These are phyloP conservation scores for Microtus richardsoni DNA, from an alignment of 2,113 vertebrate genomes.

Conservation along the genomic window DNA sequence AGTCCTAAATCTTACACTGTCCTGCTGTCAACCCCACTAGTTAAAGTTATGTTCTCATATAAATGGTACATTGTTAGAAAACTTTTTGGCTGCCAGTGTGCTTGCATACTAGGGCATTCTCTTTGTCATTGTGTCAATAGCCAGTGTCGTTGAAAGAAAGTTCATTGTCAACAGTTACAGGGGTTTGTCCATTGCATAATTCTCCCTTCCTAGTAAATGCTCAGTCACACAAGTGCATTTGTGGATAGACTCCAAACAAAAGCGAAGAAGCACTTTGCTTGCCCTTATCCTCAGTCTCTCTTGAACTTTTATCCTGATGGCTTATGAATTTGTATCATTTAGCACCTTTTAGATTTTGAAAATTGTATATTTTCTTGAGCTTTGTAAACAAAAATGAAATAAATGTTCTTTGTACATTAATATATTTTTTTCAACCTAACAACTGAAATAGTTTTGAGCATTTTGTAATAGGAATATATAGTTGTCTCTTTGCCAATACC, in stretches of 20 bases:
- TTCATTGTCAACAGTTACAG: neutral
- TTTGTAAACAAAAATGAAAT: neutral
- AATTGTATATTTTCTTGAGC: neutral
- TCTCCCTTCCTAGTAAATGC: neutral
- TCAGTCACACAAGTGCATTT: neutral
- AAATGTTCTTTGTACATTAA: neutral
- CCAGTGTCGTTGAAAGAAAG: conserved; percentile 14
- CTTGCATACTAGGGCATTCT: neutral
- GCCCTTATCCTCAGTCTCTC: neutral
- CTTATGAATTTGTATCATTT: neutral
- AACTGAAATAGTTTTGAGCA: neutral
- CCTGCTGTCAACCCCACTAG: neutral
- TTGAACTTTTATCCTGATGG: neutral
- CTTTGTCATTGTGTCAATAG: neutral
- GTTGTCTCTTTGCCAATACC: neutral
- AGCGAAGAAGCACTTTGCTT: neutral
- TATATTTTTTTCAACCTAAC: neutral
- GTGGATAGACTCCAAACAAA: neutral
- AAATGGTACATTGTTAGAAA: neutral
- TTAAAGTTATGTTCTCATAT: neutral
- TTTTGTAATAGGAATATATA: neutral
- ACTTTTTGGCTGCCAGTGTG: neutral
- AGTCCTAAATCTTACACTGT: neutral
- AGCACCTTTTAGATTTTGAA: neutral
- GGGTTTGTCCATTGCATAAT: neutral